A percentile compares a stretch with the other conserved stretches of the same genome.
These are phyloP conservation scores for Morone chrysops DNA, from an alignment of 2,113 vertebrate species.

Conservation along the genomic window DNA sequence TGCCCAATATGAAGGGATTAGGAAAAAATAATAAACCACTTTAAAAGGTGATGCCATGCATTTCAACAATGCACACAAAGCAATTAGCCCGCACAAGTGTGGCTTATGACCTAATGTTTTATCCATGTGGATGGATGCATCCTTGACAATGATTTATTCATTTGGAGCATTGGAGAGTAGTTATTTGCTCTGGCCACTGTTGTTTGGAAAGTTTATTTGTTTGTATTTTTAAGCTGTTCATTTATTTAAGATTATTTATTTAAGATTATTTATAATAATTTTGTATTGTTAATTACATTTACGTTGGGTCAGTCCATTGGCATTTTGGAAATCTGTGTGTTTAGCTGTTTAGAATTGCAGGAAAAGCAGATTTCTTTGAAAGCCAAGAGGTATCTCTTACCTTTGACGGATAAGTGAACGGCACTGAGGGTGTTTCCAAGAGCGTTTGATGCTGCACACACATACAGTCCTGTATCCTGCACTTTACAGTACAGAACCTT, in stretches of 20 bases:
- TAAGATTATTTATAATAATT: neutral
- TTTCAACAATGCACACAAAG: conserved; percentile 9
- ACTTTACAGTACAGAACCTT: conserved; percentile 96
- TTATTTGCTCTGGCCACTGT: neutral
- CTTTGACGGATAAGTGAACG: conserved; percentile 93
- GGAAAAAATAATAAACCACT: conserved; percentile 48
- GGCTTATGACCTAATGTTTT: conserved; percentile 2
- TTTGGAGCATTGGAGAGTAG: neutral
- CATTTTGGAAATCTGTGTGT: conserved; percentile 2
- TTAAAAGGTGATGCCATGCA: conserved; percentile 5
- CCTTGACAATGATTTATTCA: neutral
- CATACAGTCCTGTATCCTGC: conserved; percentile 91
- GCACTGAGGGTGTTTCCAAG: conserved; percentile 95
- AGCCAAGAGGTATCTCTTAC: conserved; percentile 73
- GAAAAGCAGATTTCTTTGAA: neutral
- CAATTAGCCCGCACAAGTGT: neutral
- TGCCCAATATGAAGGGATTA: conserved; percentile 45
- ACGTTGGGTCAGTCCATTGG: neutral
- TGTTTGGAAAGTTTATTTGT: neutral
- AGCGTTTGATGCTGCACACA: conserved; percentile 92
- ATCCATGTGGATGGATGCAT: neutral
- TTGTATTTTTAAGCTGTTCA: neutral
- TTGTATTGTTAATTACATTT: neutral
- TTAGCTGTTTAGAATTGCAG: neutral
- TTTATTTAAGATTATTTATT: neutral